phyloP scores from a whole-genome alignment of 2,888 invertebrate species.

The Siphonodentalium dalli region DNA sequence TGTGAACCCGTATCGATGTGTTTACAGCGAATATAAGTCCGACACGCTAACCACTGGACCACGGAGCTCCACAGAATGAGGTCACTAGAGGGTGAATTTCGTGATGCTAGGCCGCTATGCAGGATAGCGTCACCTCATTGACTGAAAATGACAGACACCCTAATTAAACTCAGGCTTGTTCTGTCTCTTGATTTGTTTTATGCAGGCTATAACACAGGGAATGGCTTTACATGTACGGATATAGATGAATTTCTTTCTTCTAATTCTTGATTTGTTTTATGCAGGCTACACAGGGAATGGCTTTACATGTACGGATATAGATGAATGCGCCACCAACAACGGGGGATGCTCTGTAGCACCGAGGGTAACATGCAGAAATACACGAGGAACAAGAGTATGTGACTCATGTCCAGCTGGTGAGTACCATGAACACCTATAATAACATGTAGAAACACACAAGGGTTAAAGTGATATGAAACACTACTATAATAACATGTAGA shows the following conservation, averaged over 20 bases:
- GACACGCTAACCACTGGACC: too few relatives aligned
- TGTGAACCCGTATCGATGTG: too few relatives aligned
- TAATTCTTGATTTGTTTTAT: too few relatives aligned
- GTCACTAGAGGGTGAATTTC: too few relatives aligned
- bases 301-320: constrained; percentile 81
- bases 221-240: constrained; percentile 84
- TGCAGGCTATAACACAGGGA: constrained; percentile 80
- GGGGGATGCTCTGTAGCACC: constrained; percentile 89
- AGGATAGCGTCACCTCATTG: constrained; percentile 80
- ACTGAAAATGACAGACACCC: constrained; percentile 87
- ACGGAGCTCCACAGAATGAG: too few relatives aligned
- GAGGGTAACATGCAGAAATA: constrained; percentile 85
- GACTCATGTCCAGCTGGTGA: constrained; percentile 80
- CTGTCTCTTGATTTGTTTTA: too few relatives aligned
- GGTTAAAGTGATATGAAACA: too few relatives aligned
- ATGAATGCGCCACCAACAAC: constrained; percentile 84
- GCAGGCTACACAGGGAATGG: constrained; percentile 87
- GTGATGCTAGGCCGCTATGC: too few relatives aligned
- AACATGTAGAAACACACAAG: neutral
- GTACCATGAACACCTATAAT: neutral
- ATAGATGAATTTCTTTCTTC: constrained; percentile 92
- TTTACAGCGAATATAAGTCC: too few relatives aligned
- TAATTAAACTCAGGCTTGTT: constrained; percentile 71
- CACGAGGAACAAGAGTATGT: constrained; percentile 84
- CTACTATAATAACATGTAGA: too few relatives aligned